Base-by-base conservation (phyloP, 2,797 vertebrate species). In the Anisognathus igniventris region DNA sequence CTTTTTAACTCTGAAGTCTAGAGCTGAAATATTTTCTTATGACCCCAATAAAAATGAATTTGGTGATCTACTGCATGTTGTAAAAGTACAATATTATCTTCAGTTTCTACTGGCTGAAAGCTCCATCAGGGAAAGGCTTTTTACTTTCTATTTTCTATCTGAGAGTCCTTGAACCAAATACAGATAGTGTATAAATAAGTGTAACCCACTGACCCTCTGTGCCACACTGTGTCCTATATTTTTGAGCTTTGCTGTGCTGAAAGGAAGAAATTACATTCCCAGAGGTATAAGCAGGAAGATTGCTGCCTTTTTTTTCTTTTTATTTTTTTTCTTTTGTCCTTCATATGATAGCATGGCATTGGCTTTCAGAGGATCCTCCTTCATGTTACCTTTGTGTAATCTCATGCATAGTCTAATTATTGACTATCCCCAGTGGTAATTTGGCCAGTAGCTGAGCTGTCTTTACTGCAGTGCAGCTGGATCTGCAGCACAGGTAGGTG, bases 151-250 rank as follows among this genome's bases (percentile, higher is more conserved):
- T 93, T 87, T 85, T 77, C 56, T 91, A 4, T 88, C 53, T 88
- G 31, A 86, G 54, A 95, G 89, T 94, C 94, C 93, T 96, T 96
- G 95, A 96, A 96, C 91, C 92, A 93, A 92, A 95, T 96, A 87
- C 68, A 89, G 84, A 61, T 68, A 68, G 72, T 77, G 48, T 93
- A 92, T 96, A 96, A 95, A 94, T 95, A 95, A 91, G 48, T 68
- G 67, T 95, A 96, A 96, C 93, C 86, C 81, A 91, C 79, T 96
- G 93, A 93, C 95, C 93, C 91, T 92, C 84, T 93, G 91, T 92
- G 87, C 75, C 87, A 66, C 78, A 74, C 65, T 86, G 84, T 93
- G 94, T 91, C 86, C 94, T 96, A 96, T 81, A 96, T 95, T 95
- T 92, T 35, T 90, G 84, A 93, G 80, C 54, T 91, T 91, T 91